Base-by-base conservation (phyloP, 2,888 invertebrate species). In the Arenicola marina region DNA sequence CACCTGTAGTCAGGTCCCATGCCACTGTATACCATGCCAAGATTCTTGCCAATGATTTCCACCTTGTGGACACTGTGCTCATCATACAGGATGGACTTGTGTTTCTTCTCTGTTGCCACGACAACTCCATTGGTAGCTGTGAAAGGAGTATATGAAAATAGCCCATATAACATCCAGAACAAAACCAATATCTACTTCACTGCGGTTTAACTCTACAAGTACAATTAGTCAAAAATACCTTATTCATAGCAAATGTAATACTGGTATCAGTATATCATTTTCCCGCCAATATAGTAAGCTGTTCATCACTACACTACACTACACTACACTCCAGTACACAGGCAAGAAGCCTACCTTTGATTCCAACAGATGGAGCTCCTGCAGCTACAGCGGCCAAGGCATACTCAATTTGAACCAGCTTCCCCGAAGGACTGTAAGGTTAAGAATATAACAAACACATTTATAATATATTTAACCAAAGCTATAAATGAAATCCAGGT, bases 331-430 rank as follows among this genome's bases (percentile, higher is more conserved):
- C 43, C 43, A 15, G 43, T 15, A 38, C n/a, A 15, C 11, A 53
- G 11, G 15, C 11, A 11, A 53, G 28, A 56, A 43, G 31, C 28
- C 80, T 85, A 93, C 93, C 92, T 89, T 96, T 95, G 63, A 99
- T 97, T 45, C 98, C 99, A 71, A 99, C 98, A 63, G 98, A 96
- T 2, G 98, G 96, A 2, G 98, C 97, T 65, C 99, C 99, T 68
- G 96, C 95, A 64, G 95, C 93, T 31, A 99, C 99, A 33, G 99
- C 99, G 60, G 97, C 96, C 84, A 99, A 87, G 2, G 99, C 99
- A 91, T 99, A 99, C 87, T 99, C 99, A 76, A 99, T 96, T 86
- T 99, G 99, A 60, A 99, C 98, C 76, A 99, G 87, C 86, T 99
- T 99, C 72, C 99, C 99, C 29, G 98, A 98, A 24, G 99, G 99